Base-by-base conservation (phyloP, 30 jellyfish, hydroid and myxozoan genomes). In the Aurelia aurita complex sp. Pacific region DNA sequence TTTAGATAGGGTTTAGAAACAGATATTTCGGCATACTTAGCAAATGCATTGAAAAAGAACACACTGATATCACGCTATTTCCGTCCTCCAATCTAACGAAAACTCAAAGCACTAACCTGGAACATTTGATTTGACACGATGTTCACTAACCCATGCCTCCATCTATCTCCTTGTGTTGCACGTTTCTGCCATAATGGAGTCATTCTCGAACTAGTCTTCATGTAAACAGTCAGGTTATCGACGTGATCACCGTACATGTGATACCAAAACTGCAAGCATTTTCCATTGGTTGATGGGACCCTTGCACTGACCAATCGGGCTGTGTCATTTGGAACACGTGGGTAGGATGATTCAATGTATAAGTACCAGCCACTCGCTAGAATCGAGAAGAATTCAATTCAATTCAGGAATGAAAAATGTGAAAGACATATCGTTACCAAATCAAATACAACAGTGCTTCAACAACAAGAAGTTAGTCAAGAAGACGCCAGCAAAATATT, bases 181-280 rank as follows among this genome's bases (percentile, higher is more conserved):
- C 89, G 17, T 54, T 94, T 94, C 78, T 70, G 83, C 96, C 97
- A 94, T n/a, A 94, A 15, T 50, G 88, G 85, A 2, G 97, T 77
- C 97, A 89, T 87, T n/a, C 64, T 74, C 4, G 87, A 76, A 8
- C 88, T 83, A 64, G 81, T 69, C 85, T 79, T 94, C 82, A 69
- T 67, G 74, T 94, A 94, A 17, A 94, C 83, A 11, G 99, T 88
- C 40, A 94, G 71, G 63, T 94, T 94, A 46, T 80, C 99, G n/a
- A 94, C 91, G 74, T 94, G 99, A 73, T 94, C 99, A 11, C 99
- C 99, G 65, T 88, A 94, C 99, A 94, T 94, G 88, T 94, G 99
- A 76, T 94, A 94, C 99, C 99, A 94, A 79, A 94, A 94, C 82
- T 88, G 89, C 72, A 94, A 87, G 67, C 99, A 94, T 52, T 55